Conservation (phyloP, 2,888 invertebrate species). For the Mythimna ferrago region DNA sequence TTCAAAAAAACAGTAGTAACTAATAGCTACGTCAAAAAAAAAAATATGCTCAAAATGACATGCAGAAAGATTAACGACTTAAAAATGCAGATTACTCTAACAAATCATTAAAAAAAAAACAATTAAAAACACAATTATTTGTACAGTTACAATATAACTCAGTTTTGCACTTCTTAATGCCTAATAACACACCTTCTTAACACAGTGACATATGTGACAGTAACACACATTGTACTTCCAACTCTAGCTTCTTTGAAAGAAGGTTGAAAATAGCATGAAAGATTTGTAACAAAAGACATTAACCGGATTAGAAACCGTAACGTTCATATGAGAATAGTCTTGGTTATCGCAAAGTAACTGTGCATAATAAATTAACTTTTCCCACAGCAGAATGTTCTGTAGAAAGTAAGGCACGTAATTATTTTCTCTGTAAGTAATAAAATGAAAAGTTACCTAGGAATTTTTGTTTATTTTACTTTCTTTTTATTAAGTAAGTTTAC, state of each 20-base stretch:
- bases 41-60: not conserved
- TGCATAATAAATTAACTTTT: conserved; percentile 65
- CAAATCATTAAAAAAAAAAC: conserved; percentile 1
- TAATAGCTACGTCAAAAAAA: not conserved
- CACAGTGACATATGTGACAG: conserved; percentile 8
- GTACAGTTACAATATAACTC: not conserved
- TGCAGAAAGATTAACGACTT: not conserved
- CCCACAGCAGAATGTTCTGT: conserved; percentile 61
- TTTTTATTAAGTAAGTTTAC: conserved; percentile 8
- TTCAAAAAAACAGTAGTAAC: not conserved
- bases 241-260: not conserved
- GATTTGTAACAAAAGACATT: conserved; percentile 66
- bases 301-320: conserved; percentile 76
- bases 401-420: conserved; percentile 65
- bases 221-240: conserved; percentile 4
- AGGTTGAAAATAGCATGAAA: conserved; percentile 35
- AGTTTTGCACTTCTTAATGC: conserved; percentile 23
- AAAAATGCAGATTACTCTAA: not conserved
- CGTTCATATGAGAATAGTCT: conserved; percentile 58
- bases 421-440: conserved; percentile 41
- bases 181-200: conserved; percentile 32
- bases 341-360: conserved; percentile 60
- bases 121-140: conserved; percentile 21
- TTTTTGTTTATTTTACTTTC: conserved; percentile 27
- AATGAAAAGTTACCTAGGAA: conserved; percentile 8